Evolutionary conservation across 1,140 invertebrate genomes (phyloP), one percentile per base, ranked within the genome.

Genomic region (Druon quercuslanigerum): DNA sequence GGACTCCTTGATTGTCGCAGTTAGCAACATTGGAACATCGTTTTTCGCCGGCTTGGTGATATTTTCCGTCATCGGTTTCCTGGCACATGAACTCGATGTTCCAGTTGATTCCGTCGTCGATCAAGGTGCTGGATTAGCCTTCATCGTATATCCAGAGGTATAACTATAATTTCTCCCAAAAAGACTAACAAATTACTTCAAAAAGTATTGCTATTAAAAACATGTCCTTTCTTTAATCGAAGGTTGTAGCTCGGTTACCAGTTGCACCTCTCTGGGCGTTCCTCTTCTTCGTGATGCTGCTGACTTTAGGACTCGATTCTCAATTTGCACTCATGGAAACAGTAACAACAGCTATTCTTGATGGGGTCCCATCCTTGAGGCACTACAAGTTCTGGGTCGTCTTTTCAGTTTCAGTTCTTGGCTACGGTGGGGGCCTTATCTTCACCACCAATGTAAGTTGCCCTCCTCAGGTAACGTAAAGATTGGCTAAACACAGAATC

Each of bases 71-170:
- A 95, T 96, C 82, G 95, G 95, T 6, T 96, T 96, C 85, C 88
- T 96, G 76, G 95, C 95, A 1, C 93, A 96, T 75, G 95, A 96
- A 83, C 88, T 96, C 13, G 92, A 94, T 33, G 95, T 96, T 4
- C 92, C 93, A 20, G 95, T 96, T 3, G 93, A 93, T 5, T 93
- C 94, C 52, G 95, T 96, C 33, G 95, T 96, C 17, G 95, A 96
- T 75, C 94, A 96, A 85, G 96, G 92, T 0, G 95, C 96, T 57
- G 96, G 96, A 3, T 88, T 97, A 66, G 96, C 96, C 1, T 97
- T 97, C 85, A 96, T 97, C 76, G 96, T 96, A 9, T 97, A 97
- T 87, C 96, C 96, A 0, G 96, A 97, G 89, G 96, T 96, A 7
- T 75, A 8, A 46, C 1, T 46, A 7, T 46, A 46, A 46, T 46